Conservation (phyloP, 2,888 invertebrate genomes). For the Rhingia campestris region DNA sequence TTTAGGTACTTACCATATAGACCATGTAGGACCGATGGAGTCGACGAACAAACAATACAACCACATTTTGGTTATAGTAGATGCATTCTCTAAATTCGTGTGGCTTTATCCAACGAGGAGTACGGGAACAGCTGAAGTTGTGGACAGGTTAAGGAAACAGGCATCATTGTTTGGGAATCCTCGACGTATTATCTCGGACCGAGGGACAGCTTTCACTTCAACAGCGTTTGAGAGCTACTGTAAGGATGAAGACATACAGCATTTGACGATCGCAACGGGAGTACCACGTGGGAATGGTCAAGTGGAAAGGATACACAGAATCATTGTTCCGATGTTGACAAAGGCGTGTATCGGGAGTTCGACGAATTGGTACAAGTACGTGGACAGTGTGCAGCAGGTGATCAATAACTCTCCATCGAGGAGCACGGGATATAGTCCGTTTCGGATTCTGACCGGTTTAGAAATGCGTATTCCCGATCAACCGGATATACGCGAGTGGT, state of each 20-base stretch:
- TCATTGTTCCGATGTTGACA: conserved; percentile 77
- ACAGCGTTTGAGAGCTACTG: neutral
- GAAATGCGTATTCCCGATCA: conserved; percentile 25
- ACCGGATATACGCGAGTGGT: conserved; percentile 23
- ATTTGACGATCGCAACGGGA: conserved; percentile 75
- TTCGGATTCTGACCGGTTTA: conserved; percentile 58
- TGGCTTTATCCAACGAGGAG: too few relatives aligned
- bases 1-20: neutral
- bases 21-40: neutral
- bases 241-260: conserved; percentile 73
- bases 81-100: neutral
- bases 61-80: neutral
- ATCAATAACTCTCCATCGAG: conserved; percentile 76
- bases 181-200: conserved; percentile 74
- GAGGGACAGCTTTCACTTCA: conserved; percentile 76
- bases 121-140: too few relatives aligned
- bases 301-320: conserved; percentile 77
- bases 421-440: conserved; percentile 65
- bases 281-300: conserved; percentile 76
- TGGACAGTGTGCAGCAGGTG: conserved; percentile 75
- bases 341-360: conserved; percentile 78
- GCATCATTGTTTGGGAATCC: too few relatives aligned
- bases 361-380: conserved; percentile 76
- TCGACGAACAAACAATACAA: neutral
- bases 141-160: too few relatives aligned